These are phyloP conservation scores for Lithophane ornitopus DNA, from an alignment of 2,888 invertebrate genomes.

Conservation along the genomic window DNA sequence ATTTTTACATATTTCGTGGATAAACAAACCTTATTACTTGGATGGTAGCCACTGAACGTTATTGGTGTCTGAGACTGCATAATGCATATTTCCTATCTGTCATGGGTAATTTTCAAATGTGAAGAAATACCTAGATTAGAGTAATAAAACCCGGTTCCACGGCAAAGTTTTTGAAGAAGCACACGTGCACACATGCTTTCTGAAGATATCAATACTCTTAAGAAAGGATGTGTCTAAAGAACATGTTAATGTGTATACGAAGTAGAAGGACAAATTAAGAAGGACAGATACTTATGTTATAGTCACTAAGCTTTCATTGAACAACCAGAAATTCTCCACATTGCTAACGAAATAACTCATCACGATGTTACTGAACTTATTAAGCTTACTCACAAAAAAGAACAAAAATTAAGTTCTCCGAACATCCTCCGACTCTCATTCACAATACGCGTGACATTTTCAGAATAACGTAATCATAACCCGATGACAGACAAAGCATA, in stretches of 20 bases:
- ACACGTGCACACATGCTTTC: background rate
- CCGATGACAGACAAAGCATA: conserved; percentile 60
- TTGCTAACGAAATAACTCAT: background rate
- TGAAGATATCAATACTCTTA: background rate
- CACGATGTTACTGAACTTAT: background rate
- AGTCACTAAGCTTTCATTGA: background rate
- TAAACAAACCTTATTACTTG: conserved; percentile 52
- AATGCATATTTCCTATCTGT: conserved; percentile 3
- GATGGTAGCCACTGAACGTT: conserved; percentile 36
- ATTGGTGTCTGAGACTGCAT: conserved; percentile 12
- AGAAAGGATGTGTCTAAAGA: background rate
- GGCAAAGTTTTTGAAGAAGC: background rate
- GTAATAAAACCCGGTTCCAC: background rate
- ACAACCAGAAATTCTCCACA: background rate
- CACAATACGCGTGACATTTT: conserved; percentile 25
- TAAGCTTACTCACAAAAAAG: background rate
- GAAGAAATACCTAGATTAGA: background rate
- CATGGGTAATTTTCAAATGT: background rate
- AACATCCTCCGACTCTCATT: conserved; percentile 6
- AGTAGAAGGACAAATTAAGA: background rate
- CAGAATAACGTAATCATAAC: conserved; percentile 58
- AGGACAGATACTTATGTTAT: background rate
- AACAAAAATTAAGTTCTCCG: background rate
- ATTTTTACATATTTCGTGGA: conserved; percentile 60
- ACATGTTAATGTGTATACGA: background rate